Conservation (phyloP, 2,797 vertebrate species). For the Chrosomus eos region DNA sequence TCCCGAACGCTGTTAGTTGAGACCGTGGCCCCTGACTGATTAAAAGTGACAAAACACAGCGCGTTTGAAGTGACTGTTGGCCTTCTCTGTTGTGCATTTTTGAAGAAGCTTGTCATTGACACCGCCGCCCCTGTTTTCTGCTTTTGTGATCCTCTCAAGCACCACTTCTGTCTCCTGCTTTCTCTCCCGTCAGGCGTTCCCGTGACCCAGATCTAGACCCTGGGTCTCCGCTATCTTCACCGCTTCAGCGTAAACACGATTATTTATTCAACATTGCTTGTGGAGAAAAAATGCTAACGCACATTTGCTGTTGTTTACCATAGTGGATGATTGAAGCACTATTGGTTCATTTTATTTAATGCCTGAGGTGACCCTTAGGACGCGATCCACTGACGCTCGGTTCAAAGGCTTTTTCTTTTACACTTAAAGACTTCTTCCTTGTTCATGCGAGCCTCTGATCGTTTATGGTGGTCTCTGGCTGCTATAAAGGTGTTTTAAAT, state of each 20-base stretch:
- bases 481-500: not conserved
- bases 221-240: not conserved
- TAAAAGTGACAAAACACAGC: conserved; percentile 28
- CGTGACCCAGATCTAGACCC: conserved; percentile 23
- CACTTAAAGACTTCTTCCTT: not conserved
- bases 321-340: no score
- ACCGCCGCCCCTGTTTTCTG: conserved; percentile 12
- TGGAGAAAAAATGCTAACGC: not conserved
- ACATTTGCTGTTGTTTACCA: not conserved
- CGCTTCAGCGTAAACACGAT: not conserved
- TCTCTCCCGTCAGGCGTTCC: not conserved
- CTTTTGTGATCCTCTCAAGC: conserved; percentile 4
- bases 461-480: no score
- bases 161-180: conserved; percentile 20
- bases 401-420: conserved; percentile 9
- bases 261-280: conserved; percentile 8
- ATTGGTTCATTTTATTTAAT: not conserved
- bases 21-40: conserved; percentile 23
- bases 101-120: conserved; percentile 40
- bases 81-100: conserved; percentile 25
- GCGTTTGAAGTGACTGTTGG: conserved; percentile 27
- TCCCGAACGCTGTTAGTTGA: not conserved
- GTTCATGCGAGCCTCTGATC: not conserved
- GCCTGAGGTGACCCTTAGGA: conserved; percentile 13
- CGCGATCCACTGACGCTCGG: not conserved